A percentile compares a stretch with the other conserved stretches of the same genome.
Conservation (phyloP, 2,888 invertebrate species). For the Mantis religiosa region DNA sequence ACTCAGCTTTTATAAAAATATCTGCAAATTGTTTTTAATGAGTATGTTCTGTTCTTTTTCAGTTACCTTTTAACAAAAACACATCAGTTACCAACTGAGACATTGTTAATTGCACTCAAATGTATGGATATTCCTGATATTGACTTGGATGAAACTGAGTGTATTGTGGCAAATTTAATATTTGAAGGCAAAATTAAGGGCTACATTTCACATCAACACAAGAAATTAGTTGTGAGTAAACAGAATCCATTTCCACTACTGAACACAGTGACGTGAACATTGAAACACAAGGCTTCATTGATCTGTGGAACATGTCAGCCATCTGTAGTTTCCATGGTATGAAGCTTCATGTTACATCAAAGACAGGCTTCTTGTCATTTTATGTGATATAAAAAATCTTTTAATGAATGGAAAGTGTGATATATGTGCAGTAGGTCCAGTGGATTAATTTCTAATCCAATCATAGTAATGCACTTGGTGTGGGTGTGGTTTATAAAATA, state of each 20-base stretch:
- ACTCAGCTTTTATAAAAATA: too few species aligned
- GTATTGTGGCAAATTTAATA: slow-evolving; percentile 94
- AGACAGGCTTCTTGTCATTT: too few species aligned
- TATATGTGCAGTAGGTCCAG: too few species aligned
- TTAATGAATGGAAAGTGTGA: too few species aligned
- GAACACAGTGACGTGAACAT: slow-evolving; percentile 27
- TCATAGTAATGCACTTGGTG: too few species aligned
- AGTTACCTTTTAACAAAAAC: slow-evolving; percentile 65
- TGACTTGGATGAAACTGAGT: slow-evolving; percentile 91
- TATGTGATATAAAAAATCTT: too few species aligned
- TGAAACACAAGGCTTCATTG: background rate
- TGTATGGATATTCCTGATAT: slow-evolving; percentile 80
- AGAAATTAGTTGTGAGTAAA: slow-evolving; percentile 95
- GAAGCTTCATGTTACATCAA: too few species aligned
- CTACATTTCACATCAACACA: slow-evolving; percentile 94
- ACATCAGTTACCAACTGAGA: slow-evolving; percentile 84
- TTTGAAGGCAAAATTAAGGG: slow-evolving; percentile 97
- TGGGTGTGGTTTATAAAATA: too few species aligned
- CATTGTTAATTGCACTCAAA: slow-evolving; percentile 77
- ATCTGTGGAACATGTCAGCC: too few species aligned
- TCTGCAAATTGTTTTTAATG: too few species aligned
- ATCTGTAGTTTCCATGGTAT: too few species aligned
- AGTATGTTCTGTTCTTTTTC: slow-evolving; percentile 13
- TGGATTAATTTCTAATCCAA: too few species aligned
- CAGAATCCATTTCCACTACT: slow-evolving; percentile 85